phyloP scores from a whole-genome alignment of 2,888 invertebrate genomes.

The Isotomurus palustris region DNA sequence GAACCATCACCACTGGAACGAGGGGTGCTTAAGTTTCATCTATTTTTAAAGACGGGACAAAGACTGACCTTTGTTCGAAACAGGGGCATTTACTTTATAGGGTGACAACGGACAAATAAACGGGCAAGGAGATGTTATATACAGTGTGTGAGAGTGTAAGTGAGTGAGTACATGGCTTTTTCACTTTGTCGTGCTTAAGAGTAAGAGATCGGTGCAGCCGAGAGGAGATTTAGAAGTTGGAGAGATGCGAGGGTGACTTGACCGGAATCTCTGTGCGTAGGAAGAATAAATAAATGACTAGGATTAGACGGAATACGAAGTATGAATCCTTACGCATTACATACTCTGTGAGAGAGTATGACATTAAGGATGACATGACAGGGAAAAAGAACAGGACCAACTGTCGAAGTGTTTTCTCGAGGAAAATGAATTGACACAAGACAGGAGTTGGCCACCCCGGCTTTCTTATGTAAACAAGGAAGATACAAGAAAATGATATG shows the following conservation, averaged over 20 bases:
- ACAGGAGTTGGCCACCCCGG: constrained; percentile 10
- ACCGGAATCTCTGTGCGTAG: too few species aligned
- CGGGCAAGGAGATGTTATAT: not conserved
- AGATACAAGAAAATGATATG: constrained; percentile 2
- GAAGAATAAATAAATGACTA: too few species aligned
- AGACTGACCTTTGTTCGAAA: not conserved
- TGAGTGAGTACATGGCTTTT: too few species aligned
- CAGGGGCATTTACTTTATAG: not conserved
- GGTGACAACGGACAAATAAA: constrained; percentile 10
- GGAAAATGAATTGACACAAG: constrained; percentile 17
- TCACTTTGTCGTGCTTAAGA: too few species aligned
- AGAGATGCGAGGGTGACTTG: too few species aligned
- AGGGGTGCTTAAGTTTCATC: too few species aligned
- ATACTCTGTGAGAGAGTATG: too few species aligned
- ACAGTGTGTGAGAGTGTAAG: not conserved
- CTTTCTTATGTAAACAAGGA: constrained; percentile 13
- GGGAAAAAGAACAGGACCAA: constrained; percentile 16
- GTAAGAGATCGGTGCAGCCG: too few species aligned
- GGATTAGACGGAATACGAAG: too few species aligned
- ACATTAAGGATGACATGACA: constrained; percentile 12
- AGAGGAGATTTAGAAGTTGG: too few species aligned
- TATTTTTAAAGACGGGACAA: not conserved
- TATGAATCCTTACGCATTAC: not conserved
- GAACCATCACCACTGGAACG: too few species aligned
- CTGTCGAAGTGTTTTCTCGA: constrained; percentile 14